Conservation (phyloP, 2,113 vertebrate species). For the Zingel zingel region DNA sequence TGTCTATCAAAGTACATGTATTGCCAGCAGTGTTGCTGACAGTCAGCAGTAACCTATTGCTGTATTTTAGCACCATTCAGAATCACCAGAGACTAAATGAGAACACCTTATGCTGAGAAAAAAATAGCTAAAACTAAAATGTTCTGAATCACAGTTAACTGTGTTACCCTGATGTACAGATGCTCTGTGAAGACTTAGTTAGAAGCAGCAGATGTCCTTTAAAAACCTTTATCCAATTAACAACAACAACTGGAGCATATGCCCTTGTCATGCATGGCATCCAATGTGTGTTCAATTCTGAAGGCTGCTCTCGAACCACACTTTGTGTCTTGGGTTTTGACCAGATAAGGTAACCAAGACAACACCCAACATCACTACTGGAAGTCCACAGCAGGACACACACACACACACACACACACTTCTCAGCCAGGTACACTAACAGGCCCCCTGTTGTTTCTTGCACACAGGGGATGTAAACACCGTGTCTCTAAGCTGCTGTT, state of each 20-base stretch:
- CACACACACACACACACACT: neutral
- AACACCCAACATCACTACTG: slow-evolving; percentile 51
- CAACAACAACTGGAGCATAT: slow-evolving; percentile 40
- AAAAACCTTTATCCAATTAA: slow-evolving; percentile 57
- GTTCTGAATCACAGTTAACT: neutral
- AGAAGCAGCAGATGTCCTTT: slow-evolving; percentile 56
- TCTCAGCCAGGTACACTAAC: neutral
- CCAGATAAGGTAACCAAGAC: slow-evolving; percentile 69
- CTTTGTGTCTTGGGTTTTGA: slow-evolving; percentile 31
- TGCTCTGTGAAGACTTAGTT: slow-evolving; percentile 3
- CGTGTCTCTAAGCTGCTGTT: neutral
- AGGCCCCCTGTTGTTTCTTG: slow-evolving; percentile 19
- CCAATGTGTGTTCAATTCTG: slow-evolving; percentile 7
- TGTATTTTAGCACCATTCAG: neutral
- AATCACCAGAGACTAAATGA: neutral
- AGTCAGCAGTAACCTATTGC: neutral
- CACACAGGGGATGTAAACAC: slow-evolving; percentile 10
- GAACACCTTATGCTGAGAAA: no score
- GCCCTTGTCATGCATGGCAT: slow-evolving; percentile 55
- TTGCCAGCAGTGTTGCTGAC: neutral
- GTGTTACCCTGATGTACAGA: neutral
- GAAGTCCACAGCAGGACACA: slow-evolving; percentile 43
- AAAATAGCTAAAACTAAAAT: neutral
- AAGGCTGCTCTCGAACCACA: slow-evolving; percentile 2
- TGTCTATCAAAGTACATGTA: neutral